A percentile compares a stretch with the other conserved stretches of the same genome.
phyloP scores from a whole-genome alignment of 2,797 vertebrate species.

The Ciconia nigra region DNA sequence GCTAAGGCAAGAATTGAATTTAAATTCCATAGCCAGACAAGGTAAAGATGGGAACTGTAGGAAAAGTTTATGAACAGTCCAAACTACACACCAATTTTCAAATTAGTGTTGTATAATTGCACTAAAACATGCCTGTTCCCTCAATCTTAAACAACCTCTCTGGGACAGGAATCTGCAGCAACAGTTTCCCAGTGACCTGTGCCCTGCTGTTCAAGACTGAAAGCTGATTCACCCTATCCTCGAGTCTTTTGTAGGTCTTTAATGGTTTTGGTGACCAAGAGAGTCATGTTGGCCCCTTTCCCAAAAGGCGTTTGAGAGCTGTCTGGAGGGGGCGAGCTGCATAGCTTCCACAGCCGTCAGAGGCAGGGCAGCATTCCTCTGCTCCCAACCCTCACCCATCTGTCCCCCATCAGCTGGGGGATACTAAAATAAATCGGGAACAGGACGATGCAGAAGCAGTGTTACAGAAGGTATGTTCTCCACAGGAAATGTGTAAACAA shows the following conservation, averaged over 20 bases:
- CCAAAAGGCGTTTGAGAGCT: not conserved
- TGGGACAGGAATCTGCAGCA: not conserved
- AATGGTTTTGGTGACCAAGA: not conserved
- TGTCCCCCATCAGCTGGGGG: slow-evolving; percentile 54
- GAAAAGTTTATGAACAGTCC: not conserved
- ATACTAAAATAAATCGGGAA: slow-evolving; percentile 52
- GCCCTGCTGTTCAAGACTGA: not conserved
- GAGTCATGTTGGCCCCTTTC: not conserved
- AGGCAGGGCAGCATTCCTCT: slow-evolving; percentile 61
- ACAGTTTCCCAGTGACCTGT: not conserved
- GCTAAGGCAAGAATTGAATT: not conserved
- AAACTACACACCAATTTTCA: not conserved
- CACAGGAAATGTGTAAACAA: slow-evolving; percentile 52
- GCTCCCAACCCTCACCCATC: slow-evolving; percentile 38
- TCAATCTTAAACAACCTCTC: not conserved
- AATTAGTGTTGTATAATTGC: not conserved
- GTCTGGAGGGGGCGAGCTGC: not conserved
- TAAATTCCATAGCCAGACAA: not conserved
- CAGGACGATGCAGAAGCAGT: slow-evolving; percentile 15
- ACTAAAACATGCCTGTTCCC: not conserved
- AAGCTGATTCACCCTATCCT: not conserved
- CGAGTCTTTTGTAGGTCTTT: not conserved
- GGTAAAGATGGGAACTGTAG: not conserved
- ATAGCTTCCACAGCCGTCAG: not conserved
- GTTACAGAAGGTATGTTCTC: slow-evolving; percentile 18